phyloP scores from a whole-genome alignment of 2,888 invertebrate species.

The Harmothoe impar region DNA sequence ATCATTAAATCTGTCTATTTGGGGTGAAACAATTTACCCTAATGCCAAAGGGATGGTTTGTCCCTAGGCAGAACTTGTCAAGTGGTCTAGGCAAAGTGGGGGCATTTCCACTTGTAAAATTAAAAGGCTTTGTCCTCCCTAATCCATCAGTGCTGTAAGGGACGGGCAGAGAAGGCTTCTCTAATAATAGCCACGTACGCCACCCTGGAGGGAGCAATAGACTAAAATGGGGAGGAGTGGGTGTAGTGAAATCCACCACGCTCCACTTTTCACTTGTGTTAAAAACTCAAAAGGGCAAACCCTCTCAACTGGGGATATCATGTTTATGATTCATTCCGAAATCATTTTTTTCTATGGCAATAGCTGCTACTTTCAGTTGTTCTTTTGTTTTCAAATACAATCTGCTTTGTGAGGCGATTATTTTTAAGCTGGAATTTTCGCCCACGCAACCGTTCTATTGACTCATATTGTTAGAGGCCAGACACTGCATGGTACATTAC shows the following conservation, averaged over 20 bases:
- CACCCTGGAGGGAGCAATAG: neutral
- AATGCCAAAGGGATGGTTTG: neutral
- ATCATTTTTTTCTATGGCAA: too few relatives aligned
- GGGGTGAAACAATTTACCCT: neutral
- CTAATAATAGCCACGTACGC: neutral
- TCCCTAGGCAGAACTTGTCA: neutral
- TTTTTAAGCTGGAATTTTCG: too few relatives aligned
- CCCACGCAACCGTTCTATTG: too few relatives aligned
- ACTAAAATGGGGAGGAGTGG: neutral
- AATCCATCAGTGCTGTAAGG: neutral
- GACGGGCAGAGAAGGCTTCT: neutral
- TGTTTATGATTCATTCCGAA: too few relatives aligned
- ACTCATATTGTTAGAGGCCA: too few relatives aligned
- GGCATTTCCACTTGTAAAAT: neutral
- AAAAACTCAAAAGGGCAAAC: too few relatives aligned
- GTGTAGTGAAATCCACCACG: neutral
- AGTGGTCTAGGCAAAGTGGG: neutral
- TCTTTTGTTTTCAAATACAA: too few relatives aligned
- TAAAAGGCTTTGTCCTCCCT: neutral
- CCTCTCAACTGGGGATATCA: too few relatives aligned
- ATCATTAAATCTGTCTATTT: neutral
- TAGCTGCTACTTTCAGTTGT: too few relatives aligned
- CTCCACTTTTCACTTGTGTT: too few relatives aligned
- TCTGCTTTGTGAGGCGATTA: too few relatives aligned
- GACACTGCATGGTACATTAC: too few relatives aligned